A percentile compares a stretch with the other conserved stretches of the same genome.
Conservation (phyloP, 2,113 vertebrate species). For the Perca schrenkii region DNA sequence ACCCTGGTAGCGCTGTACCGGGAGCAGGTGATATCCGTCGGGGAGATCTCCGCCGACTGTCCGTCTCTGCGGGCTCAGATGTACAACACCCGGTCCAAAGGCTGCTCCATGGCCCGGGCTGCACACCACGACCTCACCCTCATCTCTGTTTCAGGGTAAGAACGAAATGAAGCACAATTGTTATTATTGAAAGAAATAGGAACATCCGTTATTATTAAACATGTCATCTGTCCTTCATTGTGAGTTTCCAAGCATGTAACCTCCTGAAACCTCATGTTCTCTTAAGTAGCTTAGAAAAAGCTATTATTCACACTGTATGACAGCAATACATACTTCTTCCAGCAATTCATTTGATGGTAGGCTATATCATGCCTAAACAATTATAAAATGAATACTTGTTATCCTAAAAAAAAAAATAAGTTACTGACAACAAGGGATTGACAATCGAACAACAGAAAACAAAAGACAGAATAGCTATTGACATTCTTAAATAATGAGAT, state of each 20-base stretch:
- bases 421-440: too few relatives aligned
- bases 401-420: background rate
- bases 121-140: slow-evolving; percentile 93
- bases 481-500: background rate
- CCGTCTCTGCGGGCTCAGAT: slow-evolving; percentile 91
- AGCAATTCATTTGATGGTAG: too few relatives aligned
- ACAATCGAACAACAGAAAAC: background rate
- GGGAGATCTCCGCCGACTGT: slow-evolving; percentile 91
- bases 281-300: too few relatives aligned
- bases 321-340: too few relatives aligned
- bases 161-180: too few relatives aligned
- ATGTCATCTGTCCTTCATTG: background rate
- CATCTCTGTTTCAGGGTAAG: slow-evolving; percentile 90
- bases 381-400: background rate
- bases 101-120: slow-evolving; percentile 92
- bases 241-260: background rate
- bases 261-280: background rate
- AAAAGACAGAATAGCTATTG: background rate
- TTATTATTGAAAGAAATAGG: too few relatives aligned
- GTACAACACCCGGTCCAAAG: slow-evolving; percentile 92
- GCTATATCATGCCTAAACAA: background rate
- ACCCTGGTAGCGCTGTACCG: slow-evolving; percentile 95
- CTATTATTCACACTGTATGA: too few relatives aligned
- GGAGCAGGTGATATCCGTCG: slow-evolving; percentile 96
- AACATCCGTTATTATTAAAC: too few relatives aligned